Conservation (phyloP, 2,888 invertebrate genomes). For the Parnassius mnemosyne region DNA sequence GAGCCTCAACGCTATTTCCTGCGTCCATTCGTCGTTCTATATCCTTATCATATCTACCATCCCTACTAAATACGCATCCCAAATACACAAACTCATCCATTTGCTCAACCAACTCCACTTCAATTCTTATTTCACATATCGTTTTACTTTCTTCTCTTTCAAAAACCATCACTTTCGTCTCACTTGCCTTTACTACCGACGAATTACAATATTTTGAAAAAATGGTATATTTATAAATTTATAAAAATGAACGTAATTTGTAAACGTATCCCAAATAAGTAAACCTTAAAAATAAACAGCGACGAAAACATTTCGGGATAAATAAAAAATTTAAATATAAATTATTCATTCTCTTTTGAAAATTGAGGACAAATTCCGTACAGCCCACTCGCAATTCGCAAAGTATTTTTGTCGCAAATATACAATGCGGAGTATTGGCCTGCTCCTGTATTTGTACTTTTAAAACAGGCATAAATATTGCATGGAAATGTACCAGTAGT, state of each 20-base stretch:
- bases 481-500: constrained; percentile 6
- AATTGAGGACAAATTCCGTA: background rate
- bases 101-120: no score
- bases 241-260: background rate
- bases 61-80: no score
- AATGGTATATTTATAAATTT: no score
- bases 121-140: no score
- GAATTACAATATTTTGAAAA: no score
- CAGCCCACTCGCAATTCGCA: constrained; percentile 2
- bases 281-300: constrained; percentile 20
- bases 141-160: no score
- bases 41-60: no score
- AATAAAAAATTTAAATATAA: constrained; percentile 3
- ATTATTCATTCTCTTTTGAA: constrained; percentile 5
- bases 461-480: constrained; percentile 19
- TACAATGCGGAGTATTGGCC: constrained; percentile 11
- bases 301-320: background rate
- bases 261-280: constrained; percentile 11
- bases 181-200: no score
- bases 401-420: constrained; percentile 11
- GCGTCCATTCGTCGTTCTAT: no score
- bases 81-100: no score
- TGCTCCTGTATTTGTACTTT: constrained; percentile 16
- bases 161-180: no score
- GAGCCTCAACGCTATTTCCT: no score